A percentile compares a stretch with the other conserved stretches of the same genome.
Conservation (phyloP, 2,888 invertebrate species). For the Athalia cordata region DNA sequence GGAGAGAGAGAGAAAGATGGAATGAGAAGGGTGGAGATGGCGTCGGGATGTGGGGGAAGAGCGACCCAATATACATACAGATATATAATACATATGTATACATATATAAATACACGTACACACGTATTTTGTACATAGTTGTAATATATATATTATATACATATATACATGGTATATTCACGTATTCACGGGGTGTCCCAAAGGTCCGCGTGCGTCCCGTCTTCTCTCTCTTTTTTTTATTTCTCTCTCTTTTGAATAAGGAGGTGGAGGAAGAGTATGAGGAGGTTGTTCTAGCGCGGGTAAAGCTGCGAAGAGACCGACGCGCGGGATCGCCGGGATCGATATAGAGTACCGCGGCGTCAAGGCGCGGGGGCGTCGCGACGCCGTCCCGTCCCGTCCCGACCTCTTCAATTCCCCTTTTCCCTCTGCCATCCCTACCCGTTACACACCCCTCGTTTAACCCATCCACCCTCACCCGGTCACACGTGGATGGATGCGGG, state of each 20-base stretch:
- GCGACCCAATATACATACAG: constrained; percentile 3
- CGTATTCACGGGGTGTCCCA: constrained; percentile 43
- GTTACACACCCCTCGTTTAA: too few species aligned
- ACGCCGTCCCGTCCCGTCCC: constrained; percentile 22
- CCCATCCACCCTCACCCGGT: neutral
- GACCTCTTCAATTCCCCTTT: too few species aligned
- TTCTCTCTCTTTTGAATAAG: neutral
- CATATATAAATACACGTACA: neutral
- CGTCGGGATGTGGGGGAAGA: neutral
- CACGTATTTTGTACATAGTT: neutral
- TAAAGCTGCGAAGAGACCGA: constrained; percentile 23
- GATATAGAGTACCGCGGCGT: constrained; percentile 40
- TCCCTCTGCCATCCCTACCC: too few species aligned
- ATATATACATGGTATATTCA: constrained; percentile 12
- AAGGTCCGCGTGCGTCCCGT: constrained; percentile 31
- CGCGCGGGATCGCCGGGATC: constrained; percentile 45
- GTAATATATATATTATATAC: neutral
- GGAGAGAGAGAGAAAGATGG: constrained; percentile 22
- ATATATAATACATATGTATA: neutral
- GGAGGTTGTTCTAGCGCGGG: constrained; percentile 12
- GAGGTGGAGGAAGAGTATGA: constrained; percentile 10
- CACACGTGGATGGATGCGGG: constrained; percentile 34
- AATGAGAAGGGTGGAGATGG: neutral
- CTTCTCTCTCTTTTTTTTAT: neutral
- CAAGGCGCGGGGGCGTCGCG: constrained; percentile 41